Percentiles rank a stretch among this genome's conserved stretches.
These are phyloP conservation scores for Diglossa brunneiventris DNA, from an alignment of 2,113 vertebrate species.

Conservation along the genomic window DNA sequence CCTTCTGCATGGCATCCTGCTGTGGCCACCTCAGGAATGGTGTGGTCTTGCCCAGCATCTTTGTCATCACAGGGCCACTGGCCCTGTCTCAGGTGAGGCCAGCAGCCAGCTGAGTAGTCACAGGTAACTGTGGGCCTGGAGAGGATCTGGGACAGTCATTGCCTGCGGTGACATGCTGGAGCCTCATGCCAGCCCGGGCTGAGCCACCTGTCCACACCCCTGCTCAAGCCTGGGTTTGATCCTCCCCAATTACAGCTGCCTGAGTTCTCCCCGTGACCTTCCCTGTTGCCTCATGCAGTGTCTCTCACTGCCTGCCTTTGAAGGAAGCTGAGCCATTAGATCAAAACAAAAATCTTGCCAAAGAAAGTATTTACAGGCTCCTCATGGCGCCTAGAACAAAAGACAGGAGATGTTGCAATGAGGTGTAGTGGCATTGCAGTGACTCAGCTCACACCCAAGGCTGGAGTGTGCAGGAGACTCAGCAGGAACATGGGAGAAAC, in stretches of 20 bases:
- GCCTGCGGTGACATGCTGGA: background rate
- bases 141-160: background rate
- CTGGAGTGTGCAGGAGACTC: background rate
- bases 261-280: background rate
- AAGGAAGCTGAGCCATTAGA: background rate
- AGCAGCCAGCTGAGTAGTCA: background rate
- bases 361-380: constrained; percentile 10
- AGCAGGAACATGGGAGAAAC: background rate
- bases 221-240: background rate
- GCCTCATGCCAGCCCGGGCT: fast-evolving
- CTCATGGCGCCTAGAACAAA: background rate
- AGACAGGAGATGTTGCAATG: background rate
- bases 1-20: background rate
- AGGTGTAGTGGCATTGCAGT: background rate
- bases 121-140: background rate
- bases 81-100: background rate
- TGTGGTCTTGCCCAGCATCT: background rate
- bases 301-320: background rate
- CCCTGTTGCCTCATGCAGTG: background rate
- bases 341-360: constrained; percentile 20
- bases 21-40: fast-evolving
- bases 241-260: background rate
- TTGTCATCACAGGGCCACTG: fast-evolving
- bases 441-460: background rate
- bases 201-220: background rate